Evolutionary conservation across 2,888 invertebrate species (phyloP), one percentile per base, ranked within the genome.

Genomic region (Metellina segmentata): DNA sequence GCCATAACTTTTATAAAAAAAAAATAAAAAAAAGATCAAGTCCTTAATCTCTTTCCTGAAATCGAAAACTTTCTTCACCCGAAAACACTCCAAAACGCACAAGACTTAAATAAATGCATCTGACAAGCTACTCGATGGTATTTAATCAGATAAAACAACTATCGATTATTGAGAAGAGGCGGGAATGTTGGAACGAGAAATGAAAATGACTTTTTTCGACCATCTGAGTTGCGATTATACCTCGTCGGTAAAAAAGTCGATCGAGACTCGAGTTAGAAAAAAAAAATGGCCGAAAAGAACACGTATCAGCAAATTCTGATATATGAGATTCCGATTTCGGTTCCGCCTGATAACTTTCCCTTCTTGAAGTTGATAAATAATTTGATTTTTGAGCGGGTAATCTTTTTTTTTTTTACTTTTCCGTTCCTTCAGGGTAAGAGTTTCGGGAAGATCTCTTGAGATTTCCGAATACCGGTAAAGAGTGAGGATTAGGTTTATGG

Each of bases 241-340:
- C 51, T 13, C 70, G 19, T 11, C 51, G 51, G 48, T 51, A 48
- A 82, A 52, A 61, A 61, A 61, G 61, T 61, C 61, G 61, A 61
- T 61, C 61, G 61, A 9, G 16, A 61, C 16, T 16, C 7, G 61
- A 16, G 11, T 1, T 61, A 61, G 16, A 16, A 61, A 61, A 16
- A 61, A 72, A 72, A 82, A 70, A 69, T 13, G 48, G 19, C 48
- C 19, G 51, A 81, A 81, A 85, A 74, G 74, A 85, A 74, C 13
- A 74, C 61, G 51, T 52, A 75, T 85, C 85, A 85, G 85, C 85
- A 75, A 85, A 75, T 85, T 85, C 61, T 85, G 74, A 75, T 75
- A 34, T 61, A 75, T 74, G 85, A 85, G 53, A 85, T 85, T 85
- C 53, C 74, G 61, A 85, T 85, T 53, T 34, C 6, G 72, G 20